Evolutionary conservation across 2,797 vertebrate species (phyloP), one percentile per base, ranked within the genome.

Genomic region (Sciaenops ocellatus): DNA sequence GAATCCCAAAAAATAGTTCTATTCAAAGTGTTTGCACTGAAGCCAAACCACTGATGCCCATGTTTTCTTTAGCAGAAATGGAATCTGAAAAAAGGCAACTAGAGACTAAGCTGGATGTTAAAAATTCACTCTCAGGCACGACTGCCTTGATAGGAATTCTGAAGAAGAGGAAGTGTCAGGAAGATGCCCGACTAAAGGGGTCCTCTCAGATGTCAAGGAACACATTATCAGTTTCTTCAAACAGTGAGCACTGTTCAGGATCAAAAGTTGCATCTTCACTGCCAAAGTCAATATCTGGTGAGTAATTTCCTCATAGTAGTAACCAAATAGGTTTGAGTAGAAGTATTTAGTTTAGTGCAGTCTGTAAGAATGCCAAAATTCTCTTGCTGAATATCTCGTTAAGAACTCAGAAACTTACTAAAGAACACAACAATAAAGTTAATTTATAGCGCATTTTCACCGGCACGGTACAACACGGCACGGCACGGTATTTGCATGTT

Each of bases 71-170:
- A 55, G 69, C 28, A 1, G 92, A 90, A 78, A 92, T 95, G 83
- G 92, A 92, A 91, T 96, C 96, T 82, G 93, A 97, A 79, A 96
- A 94, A 86, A 95, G 95, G 91, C 96, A 91, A 92, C 91, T 95
- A 83, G 97, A 97, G 86, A 86, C 94, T 78, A 96, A 96, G 90
- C 90, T 90, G 69, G 95, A 94, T 91, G 95, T 94, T 57, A 97
- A 95, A 95, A 95, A 95, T 91, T 95, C 93, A 61, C 96, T 97
- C 76, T 96, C 97, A 5, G 95, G 97, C 89, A 97, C 97, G 20
- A 96, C 96, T 87, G 98, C 97, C 91, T 95, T 99, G 92, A 98
- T 99, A 95, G 98, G 98, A 94, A 97, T 99, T 91, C 95, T 99
- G 86, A 99, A 99, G 95, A 98, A 96, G 94, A 98, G 97, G 92